A percentile compares a stretch with the other conserved stretches of the same genome.
Evolutionary conservation across 2,888 invertebrate genomes (phyloP).

Genomic region (Abscondita cerata): DNA sequence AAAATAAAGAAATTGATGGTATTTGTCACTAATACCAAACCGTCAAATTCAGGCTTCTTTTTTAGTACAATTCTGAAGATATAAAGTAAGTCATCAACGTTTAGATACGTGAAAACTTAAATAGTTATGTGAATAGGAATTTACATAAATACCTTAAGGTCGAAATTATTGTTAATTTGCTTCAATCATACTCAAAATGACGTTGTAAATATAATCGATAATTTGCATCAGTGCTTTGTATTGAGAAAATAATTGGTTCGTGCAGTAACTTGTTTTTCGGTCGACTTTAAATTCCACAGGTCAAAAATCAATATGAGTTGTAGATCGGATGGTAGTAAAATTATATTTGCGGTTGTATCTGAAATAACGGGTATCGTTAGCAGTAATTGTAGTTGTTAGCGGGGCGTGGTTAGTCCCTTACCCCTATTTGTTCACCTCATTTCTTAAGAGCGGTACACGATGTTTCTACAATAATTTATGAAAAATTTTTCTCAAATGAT

Average conservation of each 20-base stretch:
- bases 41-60: too few relatives aligned
- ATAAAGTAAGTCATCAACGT: too few relatives aligned
- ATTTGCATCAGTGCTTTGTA: conserved; percentile 19
- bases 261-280: conserved; percentile 32
- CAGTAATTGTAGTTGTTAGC: conserved; percentile 54
- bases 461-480: conserved; percentile 15
- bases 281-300: conserved; percentile 32
- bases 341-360: conserved; percentile 51
- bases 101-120: too few relatives aligned
- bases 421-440: conserved; percentile 35
- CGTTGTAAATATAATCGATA: conserved; percentile 9
- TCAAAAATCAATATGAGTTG: conserved; percentile 38
- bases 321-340: conserved; percentile 50
- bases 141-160: too few relatives aligned
- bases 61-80: too few relatives aligned
- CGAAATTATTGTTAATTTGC: conserved; percentile 10
- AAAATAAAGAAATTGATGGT: too few relatives aligned
- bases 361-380: conserved; percentile 53
- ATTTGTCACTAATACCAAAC: too few relatives aligned
- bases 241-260: conserved; percentile 34
- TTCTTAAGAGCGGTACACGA: conserved; percentile 36
- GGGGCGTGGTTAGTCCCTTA: conserved; percentile 48
- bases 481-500: conserved; percentile 20
- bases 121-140: too few relatives aligned
- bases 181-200: conserved; percentile 16